phyloP scores from a whole-genome alignment of 2,888 invertebrate genomes.

The Lymantria monacha region DNA sequence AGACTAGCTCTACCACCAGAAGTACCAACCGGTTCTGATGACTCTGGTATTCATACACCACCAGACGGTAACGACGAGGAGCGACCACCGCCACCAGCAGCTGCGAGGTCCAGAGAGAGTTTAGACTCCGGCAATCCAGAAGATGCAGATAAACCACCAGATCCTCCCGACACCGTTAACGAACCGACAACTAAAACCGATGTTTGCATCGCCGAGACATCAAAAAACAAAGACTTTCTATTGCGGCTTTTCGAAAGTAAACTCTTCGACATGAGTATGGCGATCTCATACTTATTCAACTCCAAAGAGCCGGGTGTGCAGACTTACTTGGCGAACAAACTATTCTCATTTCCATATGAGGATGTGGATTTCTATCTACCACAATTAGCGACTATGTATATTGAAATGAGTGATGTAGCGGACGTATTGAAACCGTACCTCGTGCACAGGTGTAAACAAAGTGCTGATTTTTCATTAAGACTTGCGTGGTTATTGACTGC shows the following conservation, averaged over 20 bases:
- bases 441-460: slow-evolving; percentile 89
- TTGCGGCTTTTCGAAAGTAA: slow-evolving; percentile 97
- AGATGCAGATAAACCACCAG: slow-evolving; percentile 79
- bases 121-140: slow-evolving; percentile 87
- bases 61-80: slow-evolving; percentile 75
- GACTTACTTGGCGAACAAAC: slow-evolving; percentile 97
- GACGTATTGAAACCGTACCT: slow-evolving; percentile 84
- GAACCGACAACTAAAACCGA: slow-evolving; percentile 58
- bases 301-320: slow-evolving; percentile 99
- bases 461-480: slow-evolving; percentile 97
- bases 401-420: slow-evolving; percentile 98
- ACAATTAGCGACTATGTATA: slow-evolving; percentile 98
- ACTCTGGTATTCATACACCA: slow-evolving; percentile 86
- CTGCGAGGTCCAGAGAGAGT: slow-evolving; percentile 87
- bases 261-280: slow-evolving; percentile 98
- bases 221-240: slow-evolving; percentile 85
- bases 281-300: slow-evolving; percentile 98
- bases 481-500: slow-evolving; percentile 98
- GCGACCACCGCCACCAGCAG: slow-evolving; percentile 73
- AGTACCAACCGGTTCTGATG: slow-evolving; percentile 87
- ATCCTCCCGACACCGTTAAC: slow-evolving; percentile 60
- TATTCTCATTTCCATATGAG: slow-evolving; percentile 95
- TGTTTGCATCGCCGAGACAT: slow-evolving; percentile 58
- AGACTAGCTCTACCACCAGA: slow-evolving; percentile 80
- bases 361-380: slow-evolving; percentile 99